Conservation (phyloP, 2,113 vertebrate genomes). For the Gallinago undulata region DNA sequence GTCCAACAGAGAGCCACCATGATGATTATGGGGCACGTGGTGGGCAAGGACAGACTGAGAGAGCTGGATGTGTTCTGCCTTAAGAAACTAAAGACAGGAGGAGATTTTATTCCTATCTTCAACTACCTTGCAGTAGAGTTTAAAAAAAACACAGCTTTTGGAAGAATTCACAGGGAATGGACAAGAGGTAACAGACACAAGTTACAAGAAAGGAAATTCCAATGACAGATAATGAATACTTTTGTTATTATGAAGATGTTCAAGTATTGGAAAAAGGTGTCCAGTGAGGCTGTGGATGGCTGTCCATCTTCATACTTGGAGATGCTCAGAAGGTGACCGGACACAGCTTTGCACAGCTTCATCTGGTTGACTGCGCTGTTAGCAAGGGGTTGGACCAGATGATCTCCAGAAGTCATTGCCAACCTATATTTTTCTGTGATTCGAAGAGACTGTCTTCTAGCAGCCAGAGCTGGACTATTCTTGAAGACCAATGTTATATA, state of each 20-base stretch:
- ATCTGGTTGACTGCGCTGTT: not conserved
- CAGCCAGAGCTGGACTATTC: not conserved
- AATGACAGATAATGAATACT: rapidly evolving
- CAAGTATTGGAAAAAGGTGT: not conserved
- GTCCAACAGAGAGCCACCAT: not conserved
- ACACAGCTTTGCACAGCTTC: not conserved
- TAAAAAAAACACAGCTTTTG: not conserved
- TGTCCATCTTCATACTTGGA: not conserved
- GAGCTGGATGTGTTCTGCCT: not conserved
- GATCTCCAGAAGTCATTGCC: not conserved
- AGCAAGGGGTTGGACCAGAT: not conserved
- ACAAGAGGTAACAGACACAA: not conserved
- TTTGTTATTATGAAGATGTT: not conserved
- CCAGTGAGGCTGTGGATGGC: not conserved
- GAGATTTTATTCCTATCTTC: not conserved
- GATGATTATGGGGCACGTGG: not conserved
- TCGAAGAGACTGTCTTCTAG: not conserved
- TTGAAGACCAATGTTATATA: not conserved
- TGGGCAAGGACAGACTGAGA: not conserved
- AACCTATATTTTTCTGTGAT: not conserved
- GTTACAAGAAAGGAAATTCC: not conserved
- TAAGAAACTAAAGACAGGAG: not conserved
- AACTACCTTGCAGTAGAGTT: not conserved
- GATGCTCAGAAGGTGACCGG: not conserved
- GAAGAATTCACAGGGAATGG: not conserved